Evolutionary conservation across 2,888 invertebrate species (phyloP).

Genomic region (Acrocera orbiculus): DNA sequence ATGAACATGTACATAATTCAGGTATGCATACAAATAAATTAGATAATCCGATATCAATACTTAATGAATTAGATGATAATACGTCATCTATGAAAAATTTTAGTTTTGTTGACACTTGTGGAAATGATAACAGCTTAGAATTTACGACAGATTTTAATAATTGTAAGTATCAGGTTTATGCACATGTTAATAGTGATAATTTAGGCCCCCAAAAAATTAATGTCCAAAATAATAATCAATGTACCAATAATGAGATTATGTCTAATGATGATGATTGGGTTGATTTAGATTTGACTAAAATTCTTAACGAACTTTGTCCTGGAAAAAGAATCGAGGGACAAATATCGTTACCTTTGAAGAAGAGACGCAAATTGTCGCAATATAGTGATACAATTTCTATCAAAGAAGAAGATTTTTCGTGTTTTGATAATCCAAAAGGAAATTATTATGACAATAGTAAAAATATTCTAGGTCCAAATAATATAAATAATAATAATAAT

Average conservation of each 20-base stretch:
- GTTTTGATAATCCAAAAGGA: neutral
- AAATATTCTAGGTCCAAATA: neutral
- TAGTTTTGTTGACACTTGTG: conserved; percentile 6
- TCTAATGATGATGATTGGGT: conserved; percentile 3
- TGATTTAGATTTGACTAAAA: neutral
- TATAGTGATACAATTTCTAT: conserved; percentile 8
- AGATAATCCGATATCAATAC: conserved; percentile 8
- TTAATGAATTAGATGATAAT: conserved; percentile 2
- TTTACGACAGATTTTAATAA: conserved; percentile 3
- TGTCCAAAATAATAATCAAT: conserved; percentile 1
- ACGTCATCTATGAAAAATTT: no score
- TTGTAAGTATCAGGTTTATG: conserved; percentile 8
- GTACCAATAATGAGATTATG: neutral
- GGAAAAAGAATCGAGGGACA: conserved; percentile 7
- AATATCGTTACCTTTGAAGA: conserved; percentile 12
- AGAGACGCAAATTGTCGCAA: conserved; percentile 11
- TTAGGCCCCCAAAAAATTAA: neutral
- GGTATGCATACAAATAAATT: conserved; percentile 10
- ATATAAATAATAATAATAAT: neutral
- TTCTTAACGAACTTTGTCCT: neutral
- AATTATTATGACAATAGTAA: neutral
- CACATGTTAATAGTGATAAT: conserved; percentile 7
- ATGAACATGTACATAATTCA: no score
- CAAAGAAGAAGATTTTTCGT: conserved; percentile 9
- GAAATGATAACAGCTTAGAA: conserved; percentile 12